phyloP scores from a whole-genome alignment of 2,797 vertebrate genomes.

The Phalloptychus januarius region DNA sequence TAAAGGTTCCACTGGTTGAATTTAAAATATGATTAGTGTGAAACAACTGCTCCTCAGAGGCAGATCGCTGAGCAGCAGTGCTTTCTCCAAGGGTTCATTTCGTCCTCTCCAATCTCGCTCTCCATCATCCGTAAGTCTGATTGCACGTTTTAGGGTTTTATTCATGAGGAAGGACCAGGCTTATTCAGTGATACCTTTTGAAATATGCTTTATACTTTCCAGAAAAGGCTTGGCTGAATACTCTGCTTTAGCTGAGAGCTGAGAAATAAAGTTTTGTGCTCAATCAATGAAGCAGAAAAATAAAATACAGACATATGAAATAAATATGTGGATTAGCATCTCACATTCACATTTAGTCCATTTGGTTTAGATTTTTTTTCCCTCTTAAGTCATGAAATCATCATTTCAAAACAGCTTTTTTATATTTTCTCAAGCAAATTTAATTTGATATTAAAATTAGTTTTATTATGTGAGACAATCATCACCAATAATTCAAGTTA shows the following conservation, averaged over 20 bases:
- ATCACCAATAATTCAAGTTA: too few relatives aligned
- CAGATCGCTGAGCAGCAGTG: background rate
- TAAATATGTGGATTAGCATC: background rate
- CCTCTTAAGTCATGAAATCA: background rate
- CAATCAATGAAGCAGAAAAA: background rate
- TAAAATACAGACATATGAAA: background rate
- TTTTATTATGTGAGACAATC: background rate
- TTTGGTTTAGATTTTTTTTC: background rate
- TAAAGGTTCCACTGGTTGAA: constrained; percentile 29
- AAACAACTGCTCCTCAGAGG: constrained; percentile 15
- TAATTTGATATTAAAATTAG: background rate
- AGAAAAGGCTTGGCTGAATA: background rate
- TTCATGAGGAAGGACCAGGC: constrained; percentile 14
- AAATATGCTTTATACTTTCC: background rate
- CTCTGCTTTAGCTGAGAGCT: background rate
- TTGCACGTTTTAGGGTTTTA: constrained; percentile 29
- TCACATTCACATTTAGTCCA: background rate
- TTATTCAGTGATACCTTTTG: background rate
- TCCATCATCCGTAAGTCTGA: constrained; percentile 26
- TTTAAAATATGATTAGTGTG: constrained; percentile 31
- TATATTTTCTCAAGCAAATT: background rate
- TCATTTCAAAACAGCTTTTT: background rate
- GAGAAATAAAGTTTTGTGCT: background rate
- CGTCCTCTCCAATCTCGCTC: constrained; percentile 9
- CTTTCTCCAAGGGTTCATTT: background rate